A percentile compares a stretch with the other conserved stretches of the same genome.
Conservation (phyloP, 2,888 invertebrate genomes). For the Lochmaea capreae region DNA sequence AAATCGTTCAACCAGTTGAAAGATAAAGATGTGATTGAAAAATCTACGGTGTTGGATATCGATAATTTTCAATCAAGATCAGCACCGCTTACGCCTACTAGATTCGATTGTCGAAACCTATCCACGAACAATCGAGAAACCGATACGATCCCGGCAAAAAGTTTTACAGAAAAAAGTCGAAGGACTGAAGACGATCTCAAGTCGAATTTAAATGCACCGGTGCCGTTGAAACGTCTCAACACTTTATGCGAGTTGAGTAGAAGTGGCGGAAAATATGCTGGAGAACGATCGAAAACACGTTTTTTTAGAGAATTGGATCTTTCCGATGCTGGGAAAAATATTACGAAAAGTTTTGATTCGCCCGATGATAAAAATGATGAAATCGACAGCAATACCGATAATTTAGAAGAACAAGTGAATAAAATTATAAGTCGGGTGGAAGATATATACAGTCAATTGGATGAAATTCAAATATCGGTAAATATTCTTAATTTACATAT, state of each 20-base stretch:
- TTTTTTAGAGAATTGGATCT: neutral
- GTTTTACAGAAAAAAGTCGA: neutral
- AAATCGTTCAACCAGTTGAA: neutral
- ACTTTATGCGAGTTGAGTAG: neutral
- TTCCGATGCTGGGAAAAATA: neutral
- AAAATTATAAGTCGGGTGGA: constrained; percentile 53
- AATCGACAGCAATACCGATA: constrained; percentile 23
- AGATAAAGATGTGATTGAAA: neutral
- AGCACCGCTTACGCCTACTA: neutral
- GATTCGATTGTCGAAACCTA: neutral
- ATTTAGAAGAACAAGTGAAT: constrained; percentile 51
- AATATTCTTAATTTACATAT: constrained; percentile 1
- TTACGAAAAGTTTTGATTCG: constrained; percentile 5
- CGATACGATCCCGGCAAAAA: neutral
- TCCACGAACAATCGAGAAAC: neutral
- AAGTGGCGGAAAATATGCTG: no score
- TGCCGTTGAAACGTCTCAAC: neutral
- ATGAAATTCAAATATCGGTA: constrained; percentile 45
- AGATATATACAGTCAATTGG: constrained; percentile 52
- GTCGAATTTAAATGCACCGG: neutral
- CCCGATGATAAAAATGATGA: neutral
- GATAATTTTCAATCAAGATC: neutral
- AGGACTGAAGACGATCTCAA: neutral
- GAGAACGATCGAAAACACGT: neutral
- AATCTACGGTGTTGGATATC: neutral